Base-by-base conservation (phyloP, 2,797 vertebrate genomes). In the Lateolabrax maculatus region DNA sequence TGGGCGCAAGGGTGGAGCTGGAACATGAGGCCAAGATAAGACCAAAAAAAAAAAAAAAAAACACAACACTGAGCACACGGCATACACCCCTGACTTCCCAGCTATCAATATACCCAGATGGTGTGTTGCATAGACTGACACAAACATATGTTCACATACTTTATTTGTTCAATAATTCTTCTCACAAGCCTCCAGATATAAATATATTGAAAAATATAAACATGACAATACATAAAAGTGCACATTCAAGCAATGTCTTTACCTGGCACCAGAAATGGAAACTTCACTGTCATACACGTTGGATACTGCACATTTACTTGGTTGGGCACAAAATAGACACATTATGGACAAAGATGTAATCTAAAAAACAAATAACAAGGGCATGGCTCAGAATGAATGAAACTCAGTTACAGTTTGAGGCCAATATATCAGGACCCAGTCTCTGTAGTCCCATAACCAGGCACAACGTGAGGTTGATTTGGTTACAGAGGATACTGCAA, bases 151-250 rank as follows among this genome's bases (percentile, higher is more conserved):
- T 78, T 86, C 44, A 75, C 71, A 81, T 83, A 81, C 41, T 91
- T 92, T 92, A 89, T 91, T 90, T 71, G 77, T 41, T 58, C 52
- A 87, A 83, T 80, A 80, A 27, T 70, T 86, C 68, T 80, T 83
- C 71, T 86, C 79, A 87, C 85, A 93, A 87, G 89, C 87, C 77
- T 92, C 81, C 74, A 88, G 84, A 90, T 92, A 92, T 83, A 92
- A 92, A 93, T 90, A 90, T 81, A 88, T 89, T 88, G 31, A 88
- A 90, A 92, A 89, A 92, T 89, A 92, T 84, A 90, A 93, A 93
- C 91, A 89, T 83, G 85, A 87, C 77, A 84, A 81, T 75, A 90
- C 83, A 88, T 80, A 84, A 83, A 90, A 92, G 89, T 85, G 75
- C 70, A 93, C 87, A 89, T 90, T 92, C 62, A 87, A 92, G 81